Evolutionary conservation across 2,113 vertebrate genomes (phyloP).

Genomic region (Melanocharis versteri): DNA sequence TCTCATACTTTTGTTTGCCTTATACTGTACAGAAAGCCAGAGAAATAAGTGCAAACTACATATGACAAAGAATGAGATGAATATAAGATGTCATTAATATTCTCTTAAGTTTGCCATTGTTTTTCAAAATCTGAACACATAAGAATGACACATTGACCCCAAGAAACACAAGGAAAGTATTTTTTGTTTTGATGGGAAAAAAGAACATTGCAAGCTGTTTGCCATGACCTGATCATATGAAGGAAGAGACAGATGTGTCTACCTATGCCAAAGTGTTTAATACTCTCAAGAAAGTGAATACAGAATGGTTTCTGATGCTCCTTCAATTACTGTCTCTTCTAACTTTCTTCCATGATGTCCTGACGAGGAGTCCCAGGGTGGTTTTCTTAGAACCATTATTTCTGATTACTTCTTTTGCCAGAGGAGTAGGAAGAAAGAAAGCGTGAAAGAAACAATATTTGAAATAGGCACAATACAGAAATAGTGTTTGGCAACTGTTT

Average conservation of each 20-base stretch:
- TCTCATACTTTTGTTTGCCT: conserved; percentile 24
- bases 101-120: conserved; percentile 22
- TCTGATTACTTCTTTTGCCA: not conserved
- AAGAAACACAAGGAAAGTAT: not conserved
- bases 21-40: not conserved
- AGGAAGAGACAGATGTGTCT: not conserved
- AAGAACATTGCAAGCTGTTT: not conserved
- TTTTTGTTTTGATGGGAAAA: not conserved
- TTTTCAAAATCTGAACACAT: conserved; percentile 32
- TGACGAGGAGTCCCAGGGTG: not conserved
- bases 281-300: not conserved
- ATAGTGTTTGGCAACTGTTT: not conserved
- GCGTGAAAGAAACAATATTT: not conserved
- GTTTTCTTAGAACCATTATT: not conserved
- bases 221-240: not conserved
- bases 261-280: not conserved
- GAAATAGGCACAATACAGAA: not conserved
- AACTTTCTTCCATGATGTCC: not conserved
- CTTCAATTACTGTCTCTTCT: not conserved
- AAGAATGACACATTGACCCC: not conserved
- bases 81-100: conserved; percentile 11
- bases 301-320: not conserved
- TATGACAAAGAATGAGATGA: not conserved
- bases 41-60: conserved; percentile 22
- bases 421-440: not conserved